Percentiles rank a stretch among this genome's conserved stretches.
Evolutionary conservation across 2,113 vertebrate genomes (phyloP).

Genomic region (Toxostoma redivivum): DNA sequence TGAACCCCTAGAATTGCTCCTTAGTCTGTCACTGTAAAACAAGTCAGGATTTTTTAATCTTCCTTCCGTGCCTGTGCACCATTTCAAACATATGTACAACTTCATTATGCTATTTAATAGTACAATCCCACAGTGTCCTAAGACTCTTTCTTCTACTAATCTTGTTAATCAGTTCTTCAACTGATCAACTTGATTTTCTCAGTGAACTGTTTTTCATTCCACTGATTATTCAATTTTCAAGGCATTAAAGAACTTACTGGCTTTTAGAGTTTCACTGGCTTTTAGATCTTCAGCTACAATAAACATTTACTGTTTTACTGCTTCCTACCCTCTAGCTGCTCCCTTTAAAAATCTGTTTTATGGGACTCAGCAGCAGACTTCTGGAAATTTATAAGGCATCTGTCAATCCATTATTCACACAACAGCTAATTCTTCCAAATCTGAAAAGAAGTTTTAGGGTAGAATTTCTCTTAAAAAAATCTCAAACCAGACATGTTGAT

Average conservation of each 20-base stretch:
- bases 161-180: neutral
- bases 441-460: neutral
- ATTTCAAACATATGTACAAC: neutral
- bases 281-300: neutral
- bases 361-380: neutral
- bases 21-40: neutral
- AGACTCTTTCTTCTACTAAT: neutral
- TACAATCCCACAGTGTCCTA: neutral
- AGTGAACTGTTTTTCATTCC: neutral
- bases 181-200: neutral
- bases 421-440: neutral
- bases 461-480: neutral
- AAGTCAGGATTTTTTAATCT: neutral
- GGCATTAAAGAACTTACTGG: neutral
- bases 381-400: neutral
- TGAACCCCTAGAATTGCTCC: neutral
- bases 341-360: neutral
- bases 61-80: neutral
- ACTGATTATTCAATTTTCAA: neutral
- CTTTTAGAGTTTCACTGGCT: neutral
- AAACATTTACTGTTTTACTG: neutral
- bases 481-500: neutral
- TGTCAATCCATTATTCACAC: neutral
- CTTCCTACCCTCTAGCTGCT: neutral
- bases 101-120: neutral